Conservation (phyloP, 2,888 invertebrate species). For the Lumbricus terrestris region DNA sequence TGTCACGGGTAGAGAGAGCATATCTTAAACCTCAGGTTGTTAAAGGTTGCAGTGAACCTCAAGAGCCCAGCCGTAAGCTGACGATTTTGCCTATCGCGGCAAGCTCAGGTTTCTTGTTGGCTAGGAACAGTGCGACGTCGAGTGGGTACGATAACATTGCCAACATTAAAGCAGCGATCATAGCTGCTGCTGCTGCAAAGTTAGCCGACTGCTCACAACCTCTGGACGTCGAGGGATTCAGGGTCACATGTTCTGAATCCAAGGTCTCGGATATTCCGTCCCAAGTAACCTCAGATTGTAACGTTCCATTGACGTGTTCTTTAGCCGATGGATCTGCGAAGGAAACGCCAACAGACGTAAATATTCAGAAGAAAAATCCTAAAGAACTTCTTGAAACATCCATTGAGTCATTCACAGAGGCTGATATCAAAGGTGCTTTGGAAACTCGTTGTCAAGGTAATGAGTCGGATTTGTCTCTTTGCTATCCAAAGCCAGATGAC, state of each 20-base stretch:
- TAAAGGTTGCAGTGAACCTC: background rate
- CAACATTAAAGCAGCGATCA: conserved; percentile 25
- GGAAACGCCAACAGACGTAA: background rate
- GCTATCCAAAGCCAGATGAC: background rate
- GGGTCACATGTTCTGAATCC: background rate
- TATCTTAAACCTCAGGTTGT: background rate
- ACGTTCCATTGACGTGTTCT: background rate
- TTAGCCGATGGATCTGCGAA: background rate
- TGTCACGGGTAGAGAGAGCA: background rate
- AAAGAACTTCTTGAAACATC: background rate
- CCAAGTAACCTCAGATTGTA: background rate
- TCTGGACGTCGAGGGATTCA: background rate
- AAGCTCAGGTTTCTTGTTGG: background rate
- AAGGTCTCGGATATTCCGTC: background rate
- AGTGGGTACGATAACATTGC: conserved; percentile 31
- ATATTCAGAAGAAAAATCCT: conserved; percentile 3
- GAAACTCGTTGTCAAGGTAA: background rate
- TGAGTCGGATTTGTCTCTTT: background rate
- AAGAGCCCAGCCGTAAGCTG: background rate
- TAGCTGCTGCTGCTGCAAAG: conserved; percentile 13
- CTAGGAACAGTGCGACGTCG: background rate
- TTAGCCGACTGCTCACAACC: background rate
- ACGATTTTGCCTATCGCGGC: background rate
- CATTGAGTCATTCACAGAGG: background rate
- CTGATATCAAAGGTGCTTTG: background rate